Evolutionary conservation across 2,888 invertebrate species (phyloP), one percentile per base, ranked within the genome.

Genomic region (Rhorus exstirpatorius): DNA sequence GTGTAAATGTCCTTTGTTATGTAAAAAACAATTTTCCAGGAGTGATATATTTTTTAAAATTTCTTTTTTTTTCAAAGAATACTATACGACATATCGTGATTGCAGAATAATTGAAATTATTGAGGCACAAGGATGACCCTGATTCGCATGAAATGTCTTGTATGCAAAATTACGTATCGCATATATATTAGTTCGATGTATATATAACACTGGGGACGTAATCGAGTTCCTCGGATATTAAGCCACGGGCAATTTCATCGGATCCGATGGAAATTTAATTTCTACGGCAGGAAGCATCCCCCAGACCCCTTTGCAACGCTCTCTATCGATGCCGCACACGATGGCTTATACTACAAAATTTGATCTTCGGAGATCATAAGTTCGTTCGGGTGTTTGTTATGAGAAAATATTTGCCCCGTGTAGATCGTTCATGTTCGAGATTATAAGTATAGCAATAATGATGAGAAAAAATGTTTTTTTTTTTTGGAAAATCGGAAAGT

Each of bases 211-310:
- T 12, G 41, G 72, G 72, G 31, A 78, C 55, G 12, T 80, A 80
- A 80, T 80, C 63, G 80, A 80, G 75, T 80, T 61, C 53, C 51
- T 68, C 70, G 63, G 58, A 80, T 60, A 80, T 80, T 75, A 80
- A 70, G 68, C 80, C 75, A 49, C 68, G 63, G 70, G 75, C 80
- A 80, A 80, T 80, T 75, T 80, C 75, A 75, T 80, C 75, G 80
- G 75, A 80, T 46, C 61, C 75, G 24, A 55, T 46, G 75, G 67
- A 80, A 80, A 80, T 80, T 80, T 70, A 63, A 80, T 80, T 80
- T 75, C 79, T 75, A 44, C 24, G 24, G 61, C 35, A 31, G 31
- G 44, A 58, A 49, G 49, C 24, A 55, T 26, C n/a, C 38, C 6
- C 31, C 31, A 31, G 38, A 26, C 46, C 74, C 55, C 41, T 53